Conservation (phyloP, 2,888 invertebrate genomes). For the Troilus luridus region DNA sequence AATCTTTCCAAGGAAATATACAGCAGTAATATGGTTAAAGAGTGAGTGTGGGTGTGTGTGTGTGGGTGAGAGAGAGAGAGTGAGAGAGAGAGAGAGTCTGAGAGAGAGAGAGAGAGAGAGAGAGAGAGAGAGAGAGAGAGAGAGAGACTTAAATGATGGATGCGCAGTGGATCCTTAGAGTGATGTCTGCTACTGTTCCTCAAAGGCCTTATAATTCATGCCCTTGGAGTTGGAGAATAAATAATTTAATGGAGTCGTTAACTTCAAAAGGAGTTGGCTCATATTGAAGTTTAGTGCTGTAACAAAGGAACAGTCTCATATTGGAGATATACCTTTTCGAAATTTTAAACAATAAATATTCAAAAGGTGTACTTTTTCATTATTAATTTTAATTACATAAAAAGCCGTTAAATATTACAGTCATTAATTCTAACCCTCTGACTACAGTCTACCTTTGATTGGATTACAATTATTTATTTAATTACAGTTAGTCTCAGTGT, state of each 20-base stretch:
- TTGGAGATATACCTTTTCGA: not conserved
- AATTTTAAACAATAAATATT: not conserved
- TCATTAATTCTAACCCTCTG: no score
- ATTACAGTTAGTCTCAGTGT: no score
- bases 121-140: no score
- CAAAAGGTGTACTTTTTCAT: no score
- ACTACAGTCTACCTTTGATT: no score
- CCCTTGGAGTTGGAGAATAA: not conserved
- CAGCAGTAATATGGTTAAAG: not conserved
- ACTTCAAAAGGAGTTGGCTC: not conserved
- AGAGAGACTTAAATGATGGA: not conserved
- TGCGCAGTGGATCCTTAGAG: not conserved
- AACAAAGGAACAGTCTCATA: not conserved
- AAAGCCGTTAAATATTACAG: no score
- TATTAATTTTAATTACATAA: no score
- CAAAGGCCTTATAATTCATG: slow-evolving; percentile 26
- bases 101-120: no score
- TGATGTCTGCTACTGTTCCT: not conserved
- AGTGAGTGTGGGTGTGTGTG: no score
- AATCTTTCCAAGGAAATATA: not conserved
- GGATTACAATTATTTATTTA: no score
- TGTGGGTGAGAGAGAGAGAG: no score
- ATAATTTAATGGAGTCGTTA: slow-evolving; percentile 14
- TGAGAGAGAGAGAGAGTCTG: no score
- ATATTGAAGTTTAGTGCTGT: not conserved